Conservation (phyloP, 2,797 vertebrate genomes). For the Clarias pachynema region DNA sequence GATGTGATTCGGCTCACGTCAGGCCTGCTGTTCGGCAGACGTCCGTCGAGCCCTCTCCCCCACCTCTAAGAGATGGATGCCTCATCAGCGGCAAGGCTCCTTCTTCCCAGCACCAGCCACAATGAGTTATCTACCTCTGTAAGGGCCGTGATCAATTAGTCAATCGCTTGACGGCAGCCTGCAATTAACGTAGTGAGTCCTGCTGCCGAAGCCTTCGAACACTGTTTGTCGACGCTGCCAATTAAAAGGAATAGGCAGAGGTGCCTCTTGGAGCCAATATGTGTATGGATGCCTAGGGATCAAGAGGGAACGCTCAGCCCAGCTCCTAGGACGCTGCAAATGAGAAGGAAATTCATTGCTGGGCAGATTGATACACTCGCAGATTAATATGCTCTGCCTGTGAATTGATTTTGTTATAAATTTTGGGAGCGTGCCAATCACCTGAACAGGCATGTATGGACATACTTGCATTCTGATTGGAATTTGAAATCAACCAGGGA, state of each 20-base stretch:
- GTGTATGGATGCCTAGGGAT: conserved; percentile 62
- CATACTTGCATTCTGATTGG: conserved; percentile 63
- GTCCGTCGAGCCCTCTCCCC: conserved; percentile 64
- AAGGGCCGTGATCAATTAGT: conserved; percentile 77
- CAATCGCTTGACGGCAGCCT: conserved; percentile 72
- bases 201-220: conserved; percentile 61
- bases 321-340: conserved; percentile 65
- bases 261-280: conserved; percentile 55
- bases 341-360: conserved; percentile 64
- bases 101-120: conserved; percentile 60
- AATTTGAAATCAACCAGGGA: conserved; percentile 63
- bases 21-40: conserved; percentile 57
- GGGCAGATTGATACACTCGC: conserved; percentile 68
- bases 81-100: conserved; percentile 72
- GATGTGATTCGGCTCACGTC: conserved; percentile 61
- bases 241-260: conserved; percentile 63
- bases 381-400: conserved; percentile 65
- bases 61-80: conserved; percentile 67
- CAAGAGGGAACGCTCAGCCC: conserved; percentile 61
- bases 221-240: conserved; percentile 65
- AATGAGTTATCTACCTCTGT: conserved; percentile 69
- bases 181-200: conserved; percentile 74
- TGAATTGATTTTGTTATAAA: conserved; percentile 77
- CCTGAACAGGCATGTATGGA: conserved; percentile 69
- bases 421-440: conserved; percentile 74